Conservation (phyloP, 2,113 vertebrate species). For the Rhinolophus sinicus region DNA sequence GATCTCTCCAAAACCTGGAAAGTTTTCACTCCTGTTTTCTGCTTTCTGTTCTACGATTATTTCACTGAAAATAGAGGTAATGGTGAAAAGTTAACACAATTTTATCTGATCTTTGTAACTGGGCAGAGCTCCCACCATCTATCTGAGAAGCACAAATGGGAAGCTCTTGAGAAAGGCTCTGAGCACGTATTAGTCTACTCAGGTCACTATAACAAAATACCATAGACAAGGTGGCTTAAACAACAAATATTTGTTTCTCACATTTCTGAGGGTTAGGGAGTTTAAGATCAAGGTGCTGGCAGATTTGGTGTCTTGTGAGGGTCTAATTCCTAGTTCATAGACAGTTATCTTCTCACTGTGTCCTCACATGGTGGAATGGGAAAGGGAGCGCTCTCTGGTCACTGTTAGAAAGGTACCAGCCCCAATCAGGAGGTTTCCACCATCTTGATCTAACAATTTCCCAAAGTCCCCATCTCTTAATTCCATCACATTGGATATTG, state of each 20-base stretch:
- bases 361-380: not conserved
- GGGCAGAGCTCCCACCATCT: not conserved
- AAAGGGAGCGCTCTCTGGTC: not conserved
- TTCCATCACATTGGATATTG: not conserved
- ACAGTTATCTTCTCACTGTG: not conserved
- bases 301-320: not conserved
- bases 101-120: not conserved
- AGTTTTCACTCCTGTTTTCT: not conserved
- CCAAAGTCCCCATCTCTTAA: not conserved
- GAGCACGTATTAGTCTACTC: not conserved
- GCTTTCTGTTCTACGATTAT: not conserved
- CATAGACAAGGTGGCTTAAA: not conserved
- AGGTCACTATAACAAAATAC: not conserved
- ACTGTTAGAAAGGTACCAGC: not conserved
- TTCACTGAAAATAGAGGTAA: not conserved
- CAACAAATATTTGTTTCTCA: not conserved
- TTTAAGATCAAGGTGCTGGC: not conserved
- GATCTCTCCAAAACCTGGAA: not conserved
- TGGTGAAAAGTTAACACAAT: not conserved
- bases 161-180: conserved; percentile 1
- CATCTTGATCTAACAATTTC: not conserved
- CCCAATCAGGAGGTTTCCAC: not conserved
- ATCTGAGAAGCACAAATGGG: not conserved
- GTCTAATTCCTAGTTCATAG: not conserved
- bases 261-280: not conserved